Evolutionary conservation across 2,888 invertebrate genomes (phyloP).

Genomic region (Polydesmus complanatus): DNA sequence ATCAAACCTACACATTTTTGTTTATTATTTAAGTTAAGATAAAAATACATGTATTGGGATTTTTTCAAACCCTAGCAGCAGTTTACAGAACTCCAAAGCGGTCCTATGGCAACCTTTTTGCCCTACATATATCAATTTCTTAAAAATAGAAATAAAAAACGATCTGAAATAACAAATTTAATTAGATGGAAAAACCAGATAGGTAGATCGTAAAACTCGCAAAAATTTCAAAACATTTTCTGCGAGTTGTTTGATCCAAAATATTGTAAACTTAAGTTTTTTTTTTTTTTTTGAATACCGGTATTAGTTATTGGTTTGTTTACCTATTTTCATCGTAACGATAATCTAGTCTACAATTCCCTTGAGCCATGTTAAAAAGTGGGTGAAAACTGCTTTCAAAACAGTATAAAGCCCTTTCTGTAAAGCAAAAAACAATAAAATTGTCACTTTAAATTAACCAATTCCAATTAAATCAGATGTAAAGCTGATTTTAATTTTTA

Average conservation of each 20-base stretch:
- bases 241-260: too few relatives aligned
- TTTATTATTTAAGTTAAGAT: too few relatives aligned
- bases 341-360: conserved; percentile 61
- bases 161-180: conserved; percentile 39
- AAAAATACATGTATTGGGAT: too few relatives aligned
- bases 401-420: conserved; percentile 58
- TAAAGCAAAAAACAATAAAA: conserved; percentile 18
- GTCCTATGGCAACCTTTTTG: conserved; percentile 69
- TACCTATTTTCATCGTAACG: conserved; percentile 64
- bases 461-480: neutral
- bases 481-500: too few relatives aligned
- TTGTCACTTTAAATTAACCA: neutral
- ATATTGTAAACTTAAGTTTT: too few relatives aligned
- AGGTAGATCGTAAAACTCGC: too few relatives aligned
- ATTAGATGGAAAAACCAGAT: too few relatives aligned
- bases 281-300: conserved; percentile 9
- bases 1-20: conserved; percentile 48
- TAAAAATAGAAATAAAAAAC: conserved; percentile 64
- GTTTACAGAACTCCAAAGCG: conserved; percentile 72
- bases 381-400: conserved; percentile 67
- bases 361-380: conserved; percentile 57
- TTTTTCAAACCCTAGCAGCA: conserved; percentile 43
- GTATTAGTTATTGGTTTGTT: conserved; percentile 11
- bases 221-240: too few relatives aligned
- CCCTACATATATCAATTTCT: conserved; percentile 61